Evolutionary conservation across 1,140 invertebrate species (phyloP), one percentile per base, ranked within the genome.

Genomic region (Trichomalopsis sarcophagae): DNA sequence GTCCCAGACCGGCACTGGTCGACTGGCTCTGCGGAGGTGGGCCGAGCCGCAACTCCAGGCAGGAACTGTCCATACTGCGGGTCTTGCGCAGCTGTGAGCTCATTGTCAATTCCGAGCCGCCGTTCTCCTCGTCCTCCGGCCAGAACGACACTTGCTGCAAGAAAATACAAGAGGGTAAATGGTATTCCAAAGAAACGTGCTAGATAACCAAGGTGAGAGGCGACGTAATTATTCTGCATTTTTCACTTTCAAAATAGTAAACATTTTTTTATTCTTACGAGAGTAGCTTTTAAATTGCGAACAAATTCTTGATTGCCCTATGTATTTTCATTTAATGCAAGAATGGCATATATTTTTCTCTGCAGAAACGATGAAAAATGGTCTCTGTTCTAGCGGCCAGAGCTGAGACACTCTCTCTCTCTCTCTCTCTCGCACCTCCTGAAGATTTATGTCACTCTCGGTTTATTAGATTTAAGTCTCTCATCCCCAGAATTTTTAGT

Each of bases 41-140:
- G 47, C 92, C 92, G n/a, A 93, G 87, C 74, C 97, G 94, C 86
- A 97, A 95, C 88, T 98, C 97, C 50, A 97, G 93, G 89, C 96
- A 97, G 17, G 96, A 97, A 11, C 97, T 97, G 89, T 98, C 97
- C 93, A 98, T 97, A 81, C 97, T 97, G 88, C 97, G 95, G 44
- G 97, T 97, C 91, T 98, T 98, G 85, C 97, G 94, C 85, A 98
- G 91, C 88, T 97, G 96, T 0, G 96, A 97, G 71, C 87, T 95
- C 95, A 89, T 95, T 92, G 89, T 95, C 92, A 91, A 93, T 91
- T 92, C 93, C 83, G 91, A 94, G 76, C 91, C 93, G 40, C 91
- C 92, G 87, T 91, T 94, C 88, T 87, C 95, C 83, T 97, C 96
- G 87, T 96, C 96, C 87, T 96, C 96, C 13, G 96, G 95, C 96